Evolutionary conservation across 2,888 invertebrate genomes (phyloP).

Genomic region (Catocala fraxini): DNA sequence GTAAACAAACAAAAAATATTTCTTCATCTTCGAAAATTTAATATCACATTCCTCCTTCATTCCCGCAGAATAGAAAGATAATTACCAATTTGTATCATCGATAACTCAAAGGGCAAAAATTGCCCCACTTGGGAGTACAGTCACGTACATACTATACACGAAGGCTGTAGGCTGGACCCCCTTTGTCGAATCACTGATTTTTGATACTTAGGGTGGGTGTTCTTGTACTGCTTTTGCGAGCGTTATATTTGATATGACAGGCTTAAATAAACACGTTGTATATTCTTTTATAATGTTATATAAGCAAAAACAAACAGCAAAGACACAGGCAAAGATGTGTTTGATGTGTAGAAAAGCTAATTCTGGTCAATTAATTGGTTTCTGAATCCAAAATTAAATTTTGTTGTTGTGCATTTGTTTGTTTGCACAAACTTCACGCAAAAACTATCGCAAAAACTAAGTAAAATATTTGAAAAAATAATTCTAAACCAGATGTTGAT

Average conservation of each 20-base stretch:
- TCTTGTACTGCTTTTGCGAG: not conserved
- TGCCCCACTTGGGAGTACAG: constrained; percentile 29
- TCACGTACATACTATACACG: constrained; percentile 32
- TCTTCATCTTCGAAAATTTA: constrained; percentile 7
- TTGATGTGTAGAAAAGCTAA: too few relatives aligned
- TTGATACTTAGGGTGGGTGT: constrained; percentile 11
- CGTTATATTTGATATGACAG: constrained; percentile 12
- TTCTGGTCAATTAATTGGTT: too few relatives aligned
- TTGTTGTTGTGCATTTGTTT: too few relatives aligned
- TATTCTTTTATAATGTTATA: too few relatives aligned
- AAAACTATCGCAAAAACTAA: too few relatives aligned
- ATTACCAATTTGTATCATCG: constrained; percentile 48
- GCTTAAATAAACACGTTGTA: not conserved
- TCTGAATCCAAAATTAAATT: too few relatives aligned
- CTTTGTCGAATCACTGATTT: constrained; percentile 43
- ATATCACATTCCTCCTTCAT: constrained; percentile 23
- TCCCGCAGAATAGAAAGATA: constrained; percentile 40
- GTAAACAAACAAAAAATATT: constrained; percentile 8
- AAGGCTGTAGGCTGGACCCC: constrained; percentile 22
- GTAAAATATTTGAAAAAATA: too few relatives aligned
- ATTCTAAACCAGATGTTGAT: too few relatives aligned
- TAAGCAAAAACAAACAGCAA: too few relatives aligned
- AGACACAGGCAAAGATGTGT: too few relatives aligned
- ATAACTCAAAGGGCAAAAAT: constrained; percentile 38
- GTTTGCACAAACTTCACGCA: too few relatives aligned